These are phyloP conservation scores for Carcina quercana DNA, from an alignment of 2,888 invertebrate genomes.

Conservation along the genomic window DNA sequence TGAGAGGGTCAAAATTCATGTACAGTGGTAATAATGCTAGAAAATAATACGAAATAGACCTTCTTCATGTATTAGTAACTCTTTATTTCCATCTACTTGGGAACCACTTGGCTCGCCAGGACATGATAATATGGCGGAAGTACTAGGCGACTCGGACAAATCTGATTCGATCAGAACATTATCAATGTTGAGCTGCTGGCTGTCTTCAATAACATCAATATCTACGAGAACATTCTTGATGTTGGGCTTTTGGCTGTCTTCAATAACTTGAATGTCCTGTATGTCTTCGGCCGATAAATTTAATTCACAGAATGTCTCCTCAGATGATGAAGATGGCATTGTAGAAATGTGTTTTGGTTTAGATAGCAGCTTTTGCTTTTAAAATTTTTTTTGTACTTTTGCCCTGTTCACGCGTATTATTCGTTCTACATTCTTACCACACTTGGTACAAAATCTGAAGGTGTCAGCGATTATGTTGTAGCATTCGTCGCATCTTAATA, in stretches of 20 bases:
- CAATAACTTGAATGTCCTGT: constrained; percentile 15
- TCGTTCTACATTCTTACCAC: constrained; percentile 16
- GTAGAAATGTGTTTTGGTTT: constrained; percentile 15
- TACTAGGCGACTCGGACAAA: constrained; percentile 15
- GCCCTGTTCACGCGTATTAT: constrained; percentile 17
- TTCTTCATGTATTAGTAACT: constrained; percentile 12
- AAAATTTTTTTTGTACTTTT: constrained; percentile 12
- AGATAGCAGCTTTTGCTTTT: constrained; percentile 16
- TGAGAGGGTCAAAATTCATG: constrained; percentile 16
- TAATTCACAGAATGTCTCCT: constrained; percentile 15
- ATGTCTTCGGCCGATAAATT: constrained; percentile 18
- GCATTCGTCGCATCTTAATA: constrained; percentile 17
- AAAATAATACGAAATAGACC: constrained; percentile 9
- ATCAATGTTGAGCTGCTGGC: constrained; percentile 13
- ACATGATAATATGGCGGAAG: constrained; percentile 15
- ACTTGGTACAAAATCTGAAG: constrained; percentile 18
- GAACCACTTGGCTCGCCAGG: constrained; percentile 17
- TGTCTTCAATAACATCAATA: too few species aligned
- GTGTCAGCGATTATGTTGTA: constrained; percentile 16
- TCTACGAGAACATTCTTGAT: too few species aligned
- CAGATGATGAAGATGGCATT: constrained; percentile 18
- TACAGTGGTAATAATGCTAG: constrained; percentile 13
- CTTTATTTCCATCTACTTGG: constrained; percentile 15
- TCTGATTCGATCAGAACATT: constrained; percentile 15
- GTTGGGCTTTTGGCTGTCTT: too few species aligned